Base-by-base conservation (phyloP, 2,888 invertebrate genomes). In the Anarsia innoxiella region DNA sequence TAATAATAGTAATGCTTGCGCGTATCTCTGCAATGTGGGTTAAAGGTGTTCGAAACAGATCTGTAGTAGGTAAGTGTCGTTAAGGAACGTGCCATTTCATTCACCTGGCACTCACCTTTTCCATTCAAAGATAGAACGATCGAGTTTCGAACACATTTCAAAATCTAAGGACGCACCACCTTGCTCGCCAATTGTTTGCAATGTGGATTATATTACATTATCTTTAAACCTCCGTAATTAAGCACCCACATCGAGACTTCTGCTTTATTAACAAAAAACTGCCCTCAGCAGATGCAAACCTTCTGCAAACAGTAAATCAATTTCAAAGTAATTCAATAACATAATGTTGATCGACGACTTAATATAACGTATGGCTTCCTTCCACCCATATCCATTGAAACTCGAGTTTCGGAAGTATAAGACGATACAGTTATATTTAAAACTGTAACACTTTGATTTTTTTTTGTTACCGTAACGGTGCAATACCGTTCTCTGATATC, bases 281-380 rank as follows among this genome's bases (percentile, higher is more conserved):
- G 59, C 58, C 56, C 57, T 52, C 53, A 68, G 78, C 83, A 84
- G 83, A 84, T 84, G 83, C 68, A 56, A 68, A 66, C 66, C 65
- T 62, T 71, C 62, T 69, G 73, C 76, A 77, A 80, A 75, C 66
- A 73, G 56, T 58, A 64, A 75, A 76, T 78, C 72, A 77, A 73
- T 75, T 72, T 77, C 61, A 65, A 71, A 80, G 83, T 82, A 82
- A 83, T 83, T 79, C 82, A 80, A 83, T 84, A 84, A 83, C 83
- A 75, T 79, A 80, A 82, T 76, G 77, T 74, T 62, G 73, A 82
- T 78, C 69, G 68, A 56, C 51, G 55, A 62, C 66, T 71, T 73
- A 73, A 72, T 64, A 66, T 76, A 78, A 83, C 75, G 67, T 79
- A 82, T 84, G 75, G 75, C 83, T 84, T 84, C 83, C 83, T 83